phyloP scores from a whole-genome alignment of 2,888 invertebrate genomes.

The Volucella inanis region DNA sequence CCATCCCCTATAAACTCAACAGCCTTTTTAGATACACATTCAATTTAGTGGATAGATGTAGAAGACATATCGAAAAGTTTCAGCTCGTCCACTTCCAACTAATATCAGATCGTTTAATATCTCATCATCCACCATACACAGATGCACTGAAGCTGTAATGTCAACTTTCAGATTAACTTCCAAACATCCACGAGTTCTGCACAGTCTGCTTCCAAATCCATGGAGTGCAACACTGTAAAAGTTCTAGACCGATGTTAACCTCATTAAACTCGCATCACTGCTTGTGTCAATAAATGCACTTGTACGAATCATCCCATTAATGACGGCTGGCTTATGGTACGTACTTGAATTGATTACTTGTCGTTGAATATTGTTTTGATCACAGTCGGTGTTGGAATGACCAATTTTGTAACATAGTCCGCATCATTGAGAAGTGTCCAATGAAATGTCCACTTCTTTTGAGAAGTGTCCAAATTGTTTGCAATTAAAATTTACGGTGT shows the following conservation, averaged over 20 bases:
- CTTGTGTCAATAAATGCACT: background rate
- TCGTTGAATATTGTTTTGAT: too few species aligned
- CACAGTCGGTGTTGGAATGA: too few species aligned
- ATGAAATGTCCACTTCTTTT: too few species aligned
- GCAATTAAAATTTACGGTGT: too few species aligned
- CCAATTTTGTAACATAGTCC: too few species aligned
- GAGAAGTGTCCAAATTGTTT: too few species aligned
- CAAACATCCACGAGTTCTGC: too few species aligned
- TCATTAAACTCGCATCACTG: too few species aligned
- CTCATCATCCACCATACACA: background rate
- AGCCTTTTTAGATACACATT: background rate
- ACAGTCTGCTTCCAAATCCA: too few species aligned
- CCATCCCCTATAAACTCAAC: background rate
- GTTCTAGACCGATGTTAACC: too few species aligned
- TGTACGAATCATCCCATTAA: conserved; percentile 1
- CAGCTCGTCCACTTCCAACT: background rate
- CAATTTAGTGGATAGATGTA: background rate
- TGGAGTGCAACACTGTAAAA: too few species aligned
- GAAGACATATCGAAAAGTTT: background rate
- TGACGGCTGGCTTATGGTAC: background rate
- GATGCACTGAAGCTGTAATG: conserved; percentile 1
- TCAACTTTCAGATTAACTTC: background rate
- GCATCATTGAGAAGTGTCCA: too few species aligned
- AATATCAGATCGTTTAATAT: background rate
- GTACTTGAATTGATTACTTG: conserved; percentile 8